Base-by-base conservation (phyloP, 2,797 vertebrate species). In the Ambastaia sidthimunki region DNA sequence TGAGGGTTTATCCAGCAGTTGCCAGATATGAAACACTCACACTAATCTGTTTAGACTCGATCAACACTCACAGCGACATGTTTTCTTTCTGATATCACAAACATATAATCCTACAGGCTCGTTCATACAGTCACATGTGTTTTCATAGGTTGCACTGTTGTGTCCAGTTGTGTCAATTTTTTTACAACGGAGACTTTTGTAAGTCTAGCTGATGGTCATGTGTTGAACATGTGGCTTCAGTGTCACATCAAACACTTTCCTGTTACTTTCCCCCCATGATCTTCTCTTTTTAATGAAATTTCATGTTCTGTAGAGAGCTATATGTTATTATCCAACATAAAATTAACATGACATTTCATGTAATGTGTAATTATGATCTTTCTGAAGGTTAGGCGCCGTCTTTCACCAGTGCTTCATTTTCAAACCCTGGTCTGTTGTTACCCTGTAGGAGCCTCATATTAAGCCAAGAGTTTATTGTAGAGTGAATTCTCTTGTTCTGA, bases 41-140 rank as follows among this genome's bases (percentile, higher is more conserved):
- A 68, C 66, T 83, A 80, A 83, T 80, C 73, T 77, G 62, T 63
- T 76, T 63, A 52, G 48, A 28, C 60, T 52, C 28, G 34, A 23
- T 81, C 65, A 16, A 25, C 67, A n/a, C 52, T 16, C 13, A 50
- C 5, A 34, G 23, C 37, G 12, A 25, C 41, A 44, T 1, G 10
- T 37, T 23, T 16, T 19, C 15, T 59, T 31, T 21, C 55, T 70
- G n/a, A 19, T 16, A 2, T 44, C 50, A 41, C 2, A 3, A 19
- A 16, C 6, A 60, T 28, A 55, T 57, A 76, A 67, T 76, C 73
- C 66, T 44, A 10, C 10, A 7, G 9, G 41, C 41, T 41, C 37
- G 1, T 41, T 41, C 76, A 76, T 67, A 83, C 52, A 54, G 44
- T 69, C 69, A 80, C 55, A 73, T 37, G 48, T 47, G 59, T n/a